phyloP scores from a whole-genome alignment of 1,140 invertebrate species.

The Ectropis grisescens region DNA sequence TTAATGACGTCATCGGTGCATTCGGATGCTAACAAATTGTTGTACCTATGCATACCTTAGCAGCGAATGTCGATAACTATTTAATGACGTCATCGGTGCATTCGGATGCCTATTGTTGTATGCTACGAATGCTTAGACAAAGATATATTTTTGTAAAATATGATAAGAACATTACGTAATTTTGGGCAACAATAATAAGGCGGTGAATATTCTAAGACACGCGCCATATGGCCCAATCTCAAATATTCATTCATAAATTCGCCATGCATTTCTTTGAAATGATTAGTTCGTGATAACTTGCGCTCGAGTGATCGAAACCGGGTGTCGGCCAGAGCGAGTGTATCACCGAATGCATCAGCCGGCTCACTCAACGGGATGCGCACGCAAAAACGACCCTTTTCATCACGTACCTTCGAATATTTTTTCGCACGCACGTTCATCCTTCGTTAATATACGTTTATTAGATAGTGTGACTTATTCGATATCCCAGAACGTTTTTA shows the following conservation, averaged over 20 bases:
- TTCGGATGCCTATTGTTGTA: slow-evolving; percentile 2
- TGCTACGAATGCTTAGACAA: slow-evolving; percentile 2
- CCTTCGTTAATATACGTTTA: slow-evolving; percentile 6
- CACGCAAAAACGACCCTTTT: slow-evolving; percentile 16
- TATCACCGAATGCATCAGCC: slow-evolving; percentile 14
- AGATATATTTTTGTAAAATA: slow-evolving; percentile 9
- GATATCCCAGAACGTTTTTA: slow-evolving; percentile 13
- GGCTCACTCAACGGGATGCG: slow-evolving; percentile 17
- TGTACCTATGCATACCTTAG: too few species aligned
- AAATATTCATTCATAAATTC: slow-evolving; percentile 31
- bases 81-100: background rate
- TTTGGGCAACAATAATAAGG: slow-evolving; percentile 31
- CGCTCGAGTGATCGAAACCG: slow-evolving; percentile 23
- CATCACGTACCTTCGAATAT: slow-evolving; percentile 11
- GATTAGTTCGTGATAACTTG: slow-evolving; percentile 13
- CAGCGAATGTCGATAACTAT: too few species aligned
- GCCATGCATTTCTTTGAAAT: slow-evolving; percentile 15
- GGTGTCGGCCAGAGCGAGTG: slow-evolving; percentile 9
- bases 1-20: too few species aligned
- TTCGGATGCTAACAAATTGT: too few species aligned
- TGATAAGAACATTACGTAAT: slow-evolving; percentile 29
- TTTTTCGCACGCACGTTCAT: slow-evolving; percentile 15
- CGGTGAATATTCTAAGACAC: background rate
- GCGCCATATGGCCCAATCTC: slow-evolving; percentile 23
- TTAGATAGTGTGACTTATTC: background rate